Conservation (phyloP, 1,140 invertebrate genomes). For the Callitettix versicolor region DNA sequence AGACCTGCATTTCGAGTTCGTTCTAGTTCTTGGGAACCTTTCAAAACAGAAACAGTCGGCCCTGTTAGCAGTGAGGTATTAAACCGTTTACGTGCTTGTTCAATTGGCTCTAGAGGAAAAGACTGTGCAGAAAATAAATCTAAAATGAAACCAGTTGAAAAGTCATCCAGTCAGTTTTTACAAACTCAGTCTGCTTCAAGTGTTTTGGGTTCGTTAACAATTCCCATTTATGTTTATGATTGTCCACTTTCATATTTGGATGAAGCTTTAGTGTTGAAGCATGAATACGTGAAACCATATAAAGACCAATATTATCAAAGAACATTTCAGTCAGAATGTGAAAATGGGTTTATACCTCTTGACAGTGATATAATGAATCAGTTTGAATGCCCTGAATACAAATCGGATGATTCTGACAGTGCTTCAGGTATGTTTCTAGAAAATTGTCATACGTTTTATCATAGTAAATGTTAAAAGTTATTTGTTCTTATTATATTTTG, state of each 20-base stretch:
- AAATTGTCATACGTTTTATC: background rate
- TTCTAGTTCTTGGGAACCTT: conserved; percentile 27
- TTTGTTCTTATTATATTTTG: background rate
- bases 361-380: background rate
- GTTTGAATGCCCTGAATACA: background rate
- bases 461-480: background rate
- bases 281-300: conserved; percentile 1
- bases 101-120: conserved; percentile 24
- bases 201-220: conserved; percentile 27
- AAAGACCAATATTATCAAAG: conserved; percentile 3
- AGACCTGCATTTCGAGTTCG: conserved; percentile 22
- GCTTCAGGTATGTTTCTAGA: conserved; percentile 9
- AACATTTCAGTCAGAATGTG: background rate
- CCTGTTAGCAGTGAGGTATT: conserved; percentile 20
- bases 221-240: conserved; percentile 62
- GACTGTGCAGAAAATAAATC: background rate
- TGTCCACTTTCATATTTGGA: conserved; percentile 39
- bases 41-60: conserved; percentile 14
- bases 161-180: background rate
- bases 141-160: conserved; percentile 1
- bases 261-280: conserved; percentile 21
- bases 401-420: conserved; percentile 8
- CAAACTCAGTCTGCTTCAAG: background rate
- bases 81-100: conserved; percentile 21
- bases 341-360: conserved; percentile 1